Base-by-base conservation (phyloP, 2,797 vertebrate species). In the Myiotriccus ornatus region DNA sequence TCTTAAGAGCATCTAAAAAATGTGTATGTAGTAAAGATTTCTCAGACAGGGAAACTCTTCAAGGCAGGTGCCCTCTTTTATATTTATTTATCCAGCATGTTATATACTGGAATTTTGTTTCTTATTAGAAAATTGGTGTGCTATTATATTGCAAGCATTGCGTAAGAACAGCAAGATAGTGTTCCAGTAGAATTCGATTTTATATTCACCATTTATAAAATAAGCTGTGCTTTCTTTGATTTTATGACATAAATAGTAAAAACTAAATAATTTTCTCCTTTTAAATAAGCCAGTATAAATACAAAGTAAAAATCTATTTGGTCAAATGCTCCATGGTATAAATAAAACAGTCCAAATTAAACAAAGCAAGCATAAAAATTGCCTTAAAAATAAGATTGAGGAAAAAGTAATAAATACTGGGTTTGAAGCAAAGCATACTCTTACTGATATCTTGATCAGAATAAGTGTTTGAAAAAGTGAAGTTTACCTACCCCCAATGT, bases 191-290 rank as follows among this genome's bases (percentile, higher is more conserved):
- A 75, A 57, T 27, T 14, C 2, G 0, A 60, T 55, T 84, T 93
- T 69, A 37, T 39, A 57, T 12, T 85, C 39, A 34, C 12, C 14
- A 27, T 80, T 85, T 69, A 21, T 22, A 80, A 93, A 89, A 83
- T 19, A 89, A 77, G 49, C 21, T 93, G 67, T 71, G 24, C 28
- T 12, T 80, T 74, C 81, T 93, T 93, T 78, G 90, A 89, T 44
- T 82, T 95, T 75, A 41, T 35, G 70, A 69, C 23, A 49, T 47
- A 82, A 88, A 67, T 59, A 81, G 56, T 56, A 28, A 71, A 28
- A 94, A 79, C 89, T 69, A 93, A 93, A 83, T 60, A 43, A 57
- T 34, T 83, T 77, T 64, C 84, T 89, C 75, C 56, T 87, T 90
- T 90, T 87, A 95, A 91, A 95, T 43, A 73, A 94, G 73, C 59